Base-by-base conservation (phyloP, 2,888 invertebrate species). In the Kryphioiulus occultus region DNA sequence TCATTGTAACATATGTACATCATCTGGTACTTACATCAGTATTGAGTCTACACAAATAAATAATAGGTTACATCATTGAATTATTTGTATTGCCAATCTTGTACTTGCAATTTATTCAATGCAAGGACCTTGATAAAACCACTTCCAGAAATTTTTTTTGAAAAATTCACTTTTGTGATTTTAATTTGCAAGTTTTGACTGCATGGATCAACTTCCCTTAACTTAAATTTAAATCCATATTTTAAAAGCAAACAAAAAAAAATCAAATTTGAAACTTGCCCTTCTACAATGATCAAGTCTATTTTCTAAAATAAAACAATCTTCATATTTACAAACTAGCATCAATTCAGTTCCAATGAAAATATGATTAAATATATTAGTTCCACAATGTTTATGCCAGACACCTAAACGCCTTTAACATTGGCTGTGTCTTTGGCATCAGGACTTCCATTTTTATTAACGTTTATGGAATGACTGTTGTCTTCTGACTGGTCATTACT, bases 371-470 rank as follows among this genome's bases (percentile, higher is more conserved):
- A 59, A 59, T 59, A 59, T 59, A 22, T 22, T 7, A 22, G 2
- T 4, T 2, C 35, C 22, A 7, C 59, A 22, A 22, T 10, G 4
- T 22, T 22, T 59, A 59, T 22, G 59, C 22, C 10, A 22, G 59
- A 22, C 22, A 19, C n/a, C 59, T 59, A 59, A 59, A 22, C 59
- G 22, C 59, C 59, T 59, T 22, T 22, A 22, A 59, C 22, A 59
- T 59, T 59, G 22, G 59, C 59, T 59, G 59, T 59, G 59, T 59
- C 22, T 59, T 59, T 59, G 59, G 10, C 59, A 59, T 59, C 59
- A 59, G 59, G 59, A 59, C 59, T 59, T 22, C 59, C 59, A 59
- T 59, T 59, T 59, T 59, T 22, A 59, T 59, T 59, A 59, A 59
- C 22, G 22, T 22, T 59, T n/a, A 59, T 9, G 17, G 59, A 59